Evolutionary conservation across 1,140 invertebrate species (phyloP).

Genomic region (Drosophila ohnishii): DNA sequence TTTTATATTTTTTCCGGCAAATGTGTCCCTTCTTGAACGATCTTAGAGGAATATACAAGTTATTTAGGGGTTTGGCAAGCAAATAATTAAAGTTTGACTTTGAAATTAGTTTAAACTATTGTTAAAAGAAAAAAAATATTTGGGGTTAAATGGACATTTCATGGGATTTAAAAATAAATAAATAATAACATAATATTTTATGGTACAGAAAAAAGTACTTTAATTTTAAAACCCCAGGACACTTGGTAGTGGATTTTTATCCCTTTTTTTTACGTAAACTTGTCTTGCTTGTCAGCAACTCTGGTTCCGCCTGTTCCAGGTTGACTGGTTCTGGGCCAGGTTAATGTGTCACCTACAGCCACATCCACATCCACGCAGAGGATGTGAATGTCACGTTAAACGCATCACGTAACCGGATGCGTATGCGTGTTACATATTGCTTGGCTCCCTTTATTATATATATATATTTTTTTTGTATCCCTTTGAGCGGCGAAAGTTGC

Average conservation of each 20-base stretch:
- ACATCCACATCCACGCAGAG: constrained; percentile 14
- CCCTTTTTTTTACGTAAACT: not conserved
- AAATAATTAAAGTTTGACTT: not conserved
- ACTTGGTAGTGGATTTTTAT: not conserved
- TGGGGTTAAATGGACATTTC: not conserved
- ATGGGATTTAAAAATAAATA: not conserved
- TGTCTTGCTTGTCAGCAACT: not conserved
- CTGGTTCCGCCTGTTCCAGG: not conserved
- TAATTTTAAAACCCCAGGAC: too few relatives aligned
- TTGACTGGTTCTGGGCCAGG: constrained; percentile 37
- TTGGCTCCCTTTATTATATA: not conserved
- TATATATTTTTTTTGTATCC: constrained; percentile 18
- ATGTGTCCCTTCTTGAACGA: not conserved
- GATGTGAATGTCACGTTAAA: constrained; percentile 46
- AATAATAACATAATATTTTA: not conserved
- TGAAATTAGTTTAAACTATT: not conserved
- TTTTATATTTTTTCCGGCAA: not conserved
- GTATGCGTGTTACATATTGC: constrained; percentile 45
- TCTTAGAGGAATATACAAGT: not conserved
- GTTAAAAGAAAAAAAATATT: not conserved
- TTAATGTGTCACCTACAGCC: constrained; percentile 52
- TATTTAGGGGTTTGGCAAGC: not conserved
- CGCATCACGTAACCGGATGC: constrained; percentile 45
- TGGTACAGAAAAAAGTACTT: too few relatives aligned
- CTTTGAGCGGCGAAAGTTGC: constrained; percentile 24